These are phyloP conservation scores for Harpegnathos saltator DNA, from an alignment of 1,140 invertebrate species.

Conservation along the genomic window DNA sequence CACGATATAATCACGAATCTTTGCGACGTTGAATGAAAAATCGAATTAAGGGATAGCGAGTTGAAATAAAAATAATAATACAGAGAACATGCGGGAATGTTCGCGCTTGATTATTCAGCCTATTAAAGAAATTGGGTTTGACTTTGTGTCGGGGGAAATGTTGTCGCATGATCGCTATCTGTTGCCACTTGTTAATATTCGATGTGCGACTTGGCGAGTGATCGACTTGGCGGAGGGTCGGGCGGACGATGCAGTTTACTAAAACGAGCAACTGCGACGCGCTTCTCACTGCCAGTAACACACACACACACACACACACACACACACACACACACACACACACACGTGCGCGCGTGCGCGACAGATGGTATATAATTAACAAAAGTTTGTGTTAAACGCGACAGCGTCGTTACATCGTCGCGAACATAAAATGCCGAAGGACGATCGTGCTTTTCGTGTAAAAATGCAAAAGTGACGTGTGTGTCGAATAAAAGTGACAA, in stretches of 20 bases:
- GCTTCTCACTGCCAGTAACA: conserved; percentile 32
- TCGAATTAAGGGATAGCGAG: no score
- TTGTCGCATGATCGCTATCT: not conserved
- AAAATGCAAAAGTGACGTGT: no score
- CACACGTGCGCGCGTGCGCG: no score
- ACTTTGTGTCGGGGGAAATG: conserved; percentile 2
- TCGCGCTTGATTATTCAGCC: not conserved
- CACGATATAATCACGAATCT: not conserved
- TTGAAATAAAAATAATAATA: not conserved
- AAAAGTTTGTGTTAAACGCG: conserved; percentile 4
- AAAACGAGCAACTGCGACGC: conserved; percentile 39
- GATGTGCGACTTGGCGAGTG: conserved; percentile 43
- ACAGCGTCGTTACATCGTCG: not conserved
- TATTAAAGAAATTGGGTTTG: not conserved
- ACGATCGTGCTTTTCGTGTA: not conserved
- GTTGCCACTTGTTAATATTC: conserved; percentile 34
- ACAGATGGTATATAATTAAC: conserved; percentile 31
- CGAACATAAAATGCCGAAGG: not conserved
- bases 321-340: no score
- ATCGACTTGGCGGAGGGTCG: conserved; percentile 39
- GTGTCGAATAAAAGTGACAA: conserved; percentile 13
- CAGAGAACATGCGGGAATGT: no score
- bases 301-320: no score
- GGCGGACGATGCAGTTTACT: conserved; percentile 27
- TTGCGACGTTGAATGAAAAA: not conserved